Base-by-base conservation (phyloP, 2,797 vertebrate species). In the Myripristis jacobus region DNA sequence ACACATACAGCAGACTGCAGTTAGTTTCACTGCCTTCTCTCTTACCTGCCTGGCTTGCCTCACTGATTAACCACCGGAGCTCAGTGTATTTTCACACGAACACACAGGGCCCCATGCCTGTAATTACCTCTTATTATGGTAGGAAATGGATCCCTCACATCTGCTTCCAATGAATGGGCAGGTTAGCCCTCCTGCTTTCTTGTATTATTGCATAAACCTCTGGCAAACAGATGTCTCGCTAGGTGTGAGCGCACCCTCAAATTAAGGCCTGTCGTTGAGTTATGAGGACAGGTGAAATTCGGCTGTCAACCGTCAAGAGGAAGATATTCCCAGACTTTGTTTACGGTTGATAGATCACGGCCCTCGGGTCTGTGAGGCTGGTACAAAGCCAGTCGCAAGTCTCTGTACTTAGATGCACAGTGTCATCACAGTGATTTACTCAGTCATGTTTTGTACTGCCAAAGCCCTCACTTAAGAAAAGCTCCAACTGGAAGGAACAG, bases 91-190 rank as follows among this genome's bases (percentile, higher is more conserved):
- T 92, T 92, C 86, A 80, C 90, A 88, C 79, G 69, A 84, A 82
- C 87, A 70, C 83, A n/a, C 71, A 16, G 77, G 50, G 72, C 74
- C 82, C 62, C 34, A 63, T 52, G 64, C 70, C 91, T 93, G 70
- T 94, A 94, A 94, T 95, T 93, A 93, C 69, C 74, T 82, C 62
- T 86, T 91, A 91, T 91, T 92, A 91, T 84, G 80, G 89, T 80
- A 84, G 92, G 92, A 92, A 93, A 89, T 89, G 77, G 81, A 91
- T 83, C 70, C 72, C 70, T 91, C 83, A 92, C 94, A 93, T 94
- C 94, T 94, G 93, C 90, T 94, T 91, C 75, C 89, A 89, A 89
- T 94, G 90, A 94, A 92, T 91, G 80, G 87, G 87, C 85, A 91
- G 88, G 86, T 87, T 77, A 67, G 82, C 63, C 78, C 77, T 81